phyloP scores from a whole-genome alignment of 2,797 vertebrate species.

The Chaenodraco wilsoni region DNA sequence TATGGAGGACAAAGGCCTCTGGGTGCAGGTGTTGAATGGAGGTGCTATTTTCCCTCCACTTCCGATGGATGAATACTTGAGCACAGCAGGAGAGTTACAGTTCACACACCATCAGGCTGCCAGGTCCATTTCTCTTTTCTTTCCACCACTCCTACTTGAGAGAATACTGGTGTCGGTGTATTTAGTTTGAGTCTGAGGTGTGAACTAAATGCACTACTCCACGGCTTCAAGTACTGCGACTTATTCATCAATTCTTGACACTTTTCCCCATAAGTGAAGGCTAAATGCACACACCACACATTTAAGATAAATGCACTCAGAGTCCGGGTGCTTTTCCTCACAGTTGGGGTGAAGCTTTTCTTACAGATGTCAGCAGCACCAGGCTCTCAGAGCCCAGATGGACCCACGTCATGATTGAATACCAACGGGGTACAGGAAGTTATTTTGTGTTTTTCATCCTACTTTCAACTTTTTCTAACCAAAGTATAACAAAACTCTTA shows the following conservation, averaged over 20 bases:
- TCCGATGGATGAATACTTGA: conserved; percentile 57
- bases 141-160: conserved; percentile 23
- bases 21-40: conserved; percentile 25
- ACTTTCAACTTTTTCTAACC: background rate
- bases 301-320: conserved; percentile 51
- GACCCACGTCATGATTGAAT: conserved; percentile 16
- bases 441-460: conserved; percentile 5
- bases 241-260: conserved; percentile 74
- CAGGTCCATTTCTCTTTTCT: conserved; percentile 35
- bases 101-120: conserved; percentile 31
- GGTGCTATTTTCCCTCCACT: conserved; percentile 54
- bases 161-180: conserved; percentile 55
- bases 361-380: conserved; percentile 27
- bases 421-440: background rate
- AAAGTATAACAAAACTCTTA: background rate
- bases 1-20: conserved; percentile 24
- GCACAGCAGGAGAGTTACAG: conserved; percentile 12
- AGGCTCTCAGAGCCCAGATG: conserved; percentile 33
- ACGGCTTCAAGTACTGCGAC: conserved; percentile 45
- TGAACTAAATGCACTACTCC: conserved; percentile 67
- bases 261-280: conserved; percentile 48
- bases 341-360: conserved; percentile 43
- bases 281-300: conserved; percentile 46
- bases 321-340: conserved; percentile 26
- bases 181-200: conserved; percentile 63